Evolutionary conservation across 2,113 vertebrate species (phyloP), one percentile per base, ranked within the genome.

Genomic region (Phrynosoma blainvillii): DNA sequence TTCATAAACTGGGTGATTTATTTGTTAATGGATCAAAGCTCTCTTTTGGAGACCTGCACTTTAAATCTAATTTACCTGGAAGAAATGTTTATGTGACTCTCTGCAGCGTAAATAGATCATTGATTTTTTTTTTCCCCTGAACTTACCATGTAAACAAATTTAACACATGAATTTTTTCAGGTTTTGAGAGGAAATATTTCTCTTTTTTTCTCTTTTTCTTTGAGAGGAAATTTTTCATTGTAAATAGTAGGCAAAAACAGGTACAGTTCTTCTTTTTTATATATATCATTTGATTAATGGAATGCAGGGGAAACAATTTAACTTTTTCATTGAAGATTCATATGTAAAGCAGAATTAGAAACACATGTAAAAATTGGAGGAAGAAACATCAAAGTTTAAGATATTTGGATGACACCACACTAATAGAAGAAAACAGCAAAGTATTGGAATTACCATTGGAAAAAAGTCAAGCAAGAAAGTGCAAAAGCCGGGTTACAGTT

Each of bases 1-100:
- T 78, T 88, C 92, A 93, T 93, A 95, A 92, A 92, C 84, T 21
- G 21, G 68, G 42, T 91, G 91, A 95, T 95, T 95, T 92, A 95
- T 92, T 91, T 89, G 74, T 88, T 92, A 94, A 93, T 88, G 83
- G 90, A 93, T 89, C 88, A 91, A 93, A 73, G 84, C 90, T 90
- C 89, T 92, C 88, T 92, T 92, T 91, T 87, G 82, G 83, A 93
- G 84, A 83, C 70, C 62, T 75, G 89, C 85, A 90, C 87, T 91
- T 92, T 75, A 84, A 86, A 91, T 90, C 86, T 92, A 74, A 91
- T 94, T 93, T 93, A 90, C 73, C 84, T 91, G 75, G 82, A 79
- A n/a, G 70, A 85, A 90, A 86, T 80, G 90, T 94, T 91, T 92
- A 92, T 89, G 86, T 86, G 78, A 30, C 59, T 84, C 71, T 81